A percentile compares a stretch with the other conserved stretches of the same genome.
Evolutionary conservation across 30 jellyfish, hydroid and myxozoan genomes (phyloP).

Genomic region (Aurelia coerulea): DNA sequence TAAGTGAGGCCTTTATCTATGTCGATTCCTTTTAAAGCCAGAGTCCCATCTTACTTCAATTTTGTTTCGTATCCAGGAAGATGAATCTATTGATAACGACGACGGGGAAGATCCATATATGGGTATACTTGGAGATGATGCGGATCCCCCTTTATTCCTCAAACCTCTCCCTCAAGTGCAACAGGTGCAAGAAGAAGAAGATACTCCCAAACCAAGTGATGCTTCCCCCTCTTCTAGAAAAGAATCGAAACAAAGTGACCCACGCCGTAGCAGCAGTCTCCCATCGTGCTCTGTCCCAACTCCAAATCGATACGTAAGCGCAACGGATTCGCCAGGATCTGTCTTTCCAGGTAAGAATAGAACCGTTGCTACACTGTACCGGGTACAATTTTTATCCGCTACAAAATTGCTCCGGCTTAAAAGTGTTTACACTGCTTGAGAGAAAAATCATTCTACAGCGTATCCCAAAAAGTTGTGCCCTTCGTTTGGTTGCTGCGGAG

Average conservation of each 20-base stretch:
- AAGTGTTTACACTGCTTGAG: too few species aligned
- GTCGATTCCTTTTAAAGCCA: too few species aligned
- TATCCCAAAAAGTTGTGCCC: too few species aligned
- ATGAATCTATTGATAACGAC: slow-evolving; percentile 3
- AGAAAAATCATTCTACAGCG: too few species aligned
- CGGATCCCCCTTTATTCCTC: slow-evolving; percentile 28
- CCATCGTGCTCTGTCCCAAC: slow-evolving; percentile 54
- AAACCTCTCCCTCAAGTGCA: slow-evolving; percentile 28
- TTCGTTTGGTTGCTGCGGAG: too few species aligned
- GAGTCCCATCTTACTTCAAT: not conserved
- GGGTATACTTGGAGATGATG: slow-evolving; percentile 27
- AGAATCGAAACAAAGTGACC: slow-evolving; percentile 7
- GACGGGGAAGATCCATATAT: slow-evolving; percentile 37
- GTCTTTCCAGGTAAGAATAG: not conserved
- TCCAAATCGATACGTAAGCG: slow-evolving; percentile 14
- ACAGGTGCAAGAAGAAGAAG: slow-evolving; percentile 18
- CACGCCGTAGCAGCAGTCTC: slow-evolving; percentile 46
- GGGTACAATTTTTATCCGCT: too few species aligned
- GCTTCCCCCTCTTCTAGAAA: not conserved
- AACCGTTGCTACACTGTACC: too few species aligned
- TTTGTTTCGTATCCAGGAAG: slow-evolving; percentile 4
- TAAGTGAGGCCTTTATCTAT: too few species aligned
- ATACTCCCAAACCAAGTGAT: slow-evolving; percentile 22
- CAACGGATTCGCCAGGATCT: slow-evolving; percentile 33
- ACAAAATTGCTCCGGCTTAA: too few species aligned